Percentiles rank a stretch among this genome's conserved stretches.
Evolutionary conservation across 2,888 invertebrate genomes (phyloP).

Genomic region (Acronicta psi): DNA sequence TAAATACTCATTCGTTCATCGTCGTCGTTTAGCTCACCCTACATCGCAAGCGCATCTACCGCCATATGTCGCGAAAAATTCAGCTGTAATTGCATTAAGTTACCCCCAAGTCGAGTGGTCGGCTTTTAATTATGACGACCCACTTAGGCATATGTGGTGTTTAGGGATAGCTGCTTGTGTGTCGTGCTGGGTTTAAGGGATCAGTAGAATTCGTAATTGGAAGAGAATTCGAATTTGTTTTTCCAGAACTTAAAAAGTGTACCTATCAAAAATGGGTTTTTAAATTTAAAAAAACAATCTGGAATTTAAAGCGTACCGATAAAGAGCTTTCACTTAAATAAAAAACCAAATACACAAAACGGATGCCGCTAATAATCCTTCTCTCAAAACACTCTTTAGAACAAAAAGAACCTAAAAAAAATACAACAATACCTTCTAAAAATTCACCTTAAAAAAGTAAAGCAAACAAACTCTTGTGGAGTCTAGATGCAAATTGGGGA

Average conservation of each 20-base stretch:
- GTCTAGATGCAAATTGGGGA: constrained; percentile 75
- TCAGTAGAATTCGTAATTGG: constrained; percentile 7
- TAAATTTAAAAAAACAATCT: no score
- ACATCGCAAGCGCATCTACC: constrained; percentile 62
- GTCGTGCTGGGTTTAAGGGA: constrained; percentile 14
- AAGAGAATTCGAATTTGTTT: no score
- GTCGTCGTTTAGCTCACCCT: constrained; percentile 60
- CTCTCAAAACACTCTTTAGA: constrained; percentile 5
- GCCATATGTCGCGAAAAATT: constrained; percentile 89
- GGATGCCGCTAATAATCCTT: constrained; percentile 11
- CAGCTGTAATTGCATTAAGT: constrained; percentile 86
- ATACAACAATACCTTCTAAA: constrained; percentile 41
- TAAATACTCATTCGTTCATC: constrained; percentile 31
- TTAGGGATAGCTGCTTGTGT: constrained; percentile 46
- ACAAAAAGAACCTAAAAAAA: constrained; percentile 36
- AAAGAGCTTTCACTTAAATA: background rate
- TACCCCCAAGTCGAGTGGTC: constrained; percentile 81
- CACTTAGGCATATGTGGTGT: constrained; percentile 87
- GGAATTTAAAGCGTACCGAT: no score
- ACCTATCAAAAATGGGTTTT: no score
- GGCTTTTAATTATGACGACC: constrained; percentile 85
- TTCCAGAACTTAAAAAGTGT: background rate
- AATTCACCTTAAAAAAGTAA: constrained; percentile 57
- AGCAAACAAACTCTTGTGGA: constrained; percentile 60
- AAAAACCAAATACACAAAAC: background rate